Base-by-base conservation (phyloP, 2,888 invertebrate species). In the Mythimna albipuncta region DNA sequence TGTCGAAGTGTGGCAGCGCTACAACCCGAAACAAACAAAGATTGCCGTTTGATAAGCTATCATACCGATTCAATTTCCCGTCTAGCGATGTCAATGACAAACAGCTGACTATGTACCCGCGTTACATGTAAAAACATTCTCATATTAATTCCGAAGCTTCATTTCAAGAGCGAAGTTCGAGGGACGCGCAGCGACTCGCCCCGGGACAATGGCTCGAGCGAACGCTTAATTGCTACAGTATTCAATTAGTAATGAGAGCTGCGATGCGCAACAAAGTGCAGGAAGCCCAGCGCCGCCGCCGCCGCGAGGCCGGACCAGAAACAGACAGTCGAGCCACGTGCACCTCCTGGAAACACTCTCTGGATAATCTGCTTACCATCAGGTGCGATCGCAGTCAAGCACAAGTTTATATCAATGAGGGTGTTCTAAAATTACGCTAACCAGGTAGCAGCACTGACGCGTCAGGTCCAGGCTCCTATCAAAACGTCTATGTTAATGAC, bases 171-270 rank as follows among this genome's bases (percentile, higher is more conserved):
- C n/a, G 38, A 13, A 19, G 68, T 19, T 21, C 19, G n/a, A 67
- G 13, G 9, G 7, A 32, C 6, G 32, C 7, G n/a, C 35, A 6
- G 6, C 9, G 4, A 6, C 50, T 7, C 50, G 6, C 16, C n/a
- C 1, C 32, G 6, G 9, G 52, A 72, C 71, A 54, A 72, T 54
- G 52, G 7, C 21, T 41, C 16, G n/a, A 26, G 41, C 13, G 61
- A 9, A n/a, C 35, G 61, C 61, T 54, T 61, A 54, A 71, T 55
- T 72, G 72, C 72, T 38, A 61, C 47, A 38, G 61, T 32, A 47
- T 47, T 72, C 26, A 72, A 47, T 61, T 72, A 55, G 54, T 61
- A 55, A 71, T 61, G 59, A 35, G 52, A 44, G 32, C 44, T 26
- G 32, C 21, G 5, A 55, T 54, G 13, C 13, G 38, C n/a, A 41